Evolutionary conservation across 2,113 vertebrate species (phyloP).

Genomic region (Xenotilapia leptura): DNA sequence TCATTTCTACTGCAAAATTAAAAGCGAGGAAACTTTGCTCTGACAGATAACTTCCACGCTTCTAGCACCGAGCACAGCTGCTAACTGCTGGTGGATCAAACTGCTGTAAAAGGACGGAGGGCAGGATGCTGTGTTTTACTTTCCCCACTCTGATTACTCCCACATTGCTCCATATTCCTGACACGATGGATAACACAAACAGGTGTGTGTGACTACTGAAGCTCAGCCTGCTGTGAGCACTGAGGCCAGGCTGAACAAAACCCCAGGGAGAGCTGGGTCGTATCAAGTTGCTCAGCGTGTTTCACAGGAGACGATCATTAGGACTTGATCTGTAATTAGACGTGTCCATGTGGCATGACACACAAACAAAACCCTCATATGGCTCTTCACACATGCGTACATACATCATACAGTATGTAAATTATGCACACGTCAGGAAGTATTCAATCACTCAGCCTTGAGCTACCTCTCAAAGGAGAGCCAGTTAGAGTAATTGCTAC

Average conservation of each 20-base stretch:
- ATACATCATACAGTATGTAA: background rate
- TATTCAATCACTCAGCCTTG: background rate
- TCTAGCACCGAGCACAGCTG: background rate
- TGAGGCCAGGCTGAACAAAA: background rate
- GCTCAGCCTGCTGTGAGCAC: background rate
- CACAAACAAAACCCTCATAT: background rate
- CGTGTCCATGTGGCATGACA: background rate
- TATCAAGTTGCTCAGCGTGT: slow-evolving; percentile 48
- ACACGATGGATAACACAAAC: background rate
- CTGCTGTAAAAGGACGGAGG: background rate
- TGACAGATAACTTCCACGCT: background rate
- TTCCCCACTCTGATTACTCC: background rate
- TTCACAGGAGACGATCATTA: slow-evolving; percentile 21
- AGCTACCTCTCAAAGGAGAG: background rate
- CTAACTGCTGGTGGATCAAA: background rate
- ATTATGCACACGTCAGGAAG: background rate
- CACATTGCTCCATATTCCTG: background rate
- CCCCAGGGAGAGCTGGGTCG: background rate
- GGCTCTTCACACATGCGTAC: background rate
- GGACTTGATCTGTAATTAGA: slow-evolving; percentile 66
- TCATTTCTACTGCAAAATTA: background rate
- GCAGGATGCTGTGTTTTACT: background rate
- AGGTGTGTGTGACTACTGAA: background rate
- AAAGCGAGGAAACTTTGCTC: background rate
- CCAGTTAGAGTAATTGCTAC: background rate